Percentiles rank a stretch among this genome's conserved stretches.
Evolutionary conservation across 2,113 vertebrate genomes (phyloP).

Genomic region (Camarhynchus parvulus): DNA sequence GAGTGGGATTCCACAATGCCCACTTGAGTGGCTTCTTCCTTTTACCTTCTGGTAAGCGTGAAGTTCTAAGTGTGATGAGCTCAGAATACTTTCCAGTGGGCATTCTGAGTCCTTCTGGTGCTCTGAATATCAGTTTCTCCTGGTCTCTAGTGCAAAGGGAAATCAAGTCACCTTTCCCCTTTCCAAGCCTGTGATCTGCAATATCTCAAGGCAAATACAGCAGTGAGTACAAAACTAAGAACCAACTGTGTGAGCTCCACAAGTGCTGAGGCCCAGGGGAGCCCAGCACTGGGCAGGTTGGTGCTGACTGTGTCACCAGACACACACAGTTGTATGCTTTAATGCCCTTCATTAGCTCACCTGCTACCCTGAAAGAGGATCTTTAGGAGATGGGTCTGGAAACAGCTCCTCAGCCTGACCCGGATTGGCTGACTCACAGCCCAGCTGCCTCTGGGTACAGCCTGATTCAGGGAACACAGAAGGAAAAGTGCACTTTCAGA

Average conservation of each 20-base stretch:
- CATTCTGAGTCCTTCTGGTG: neutral
- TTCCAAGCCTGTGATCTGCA: neutral
- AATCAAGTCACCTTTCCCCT: neutral
- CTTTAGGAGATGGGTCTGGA: neutral
- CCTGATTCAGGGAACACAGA: neutral
- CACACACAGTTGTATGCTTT: neutral
- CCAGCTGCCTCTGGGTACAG: neutral
- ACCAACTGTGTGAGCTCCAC: neutral
- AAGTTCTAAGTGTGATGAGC: neutral
- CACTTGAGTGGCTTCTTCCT: conserved; percentile 25
- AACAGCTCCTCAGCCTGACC: neutral
- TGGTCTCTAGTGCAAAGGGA: neutral
- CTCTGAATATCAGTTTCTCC: neutral
- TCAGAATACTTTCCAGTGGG: conserved; percentile 49
- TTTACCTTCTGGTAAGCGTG: conserved; percentile 31
- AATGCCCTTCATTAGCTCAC: neutral
- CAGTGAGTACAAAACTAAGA: neutral
- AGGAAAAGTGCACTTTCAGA: neutral
- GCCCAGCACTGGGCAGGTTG: neutral
- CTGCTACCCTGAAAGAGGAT: neutral
- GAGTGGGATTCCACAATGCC: conserved; percentile 21
- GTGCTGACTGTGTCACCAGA: neutral
- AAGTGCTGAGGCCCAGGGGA: neutral
- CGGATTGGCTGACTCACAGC: rapidly evolving
- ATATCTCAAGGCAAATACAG: neutral